A percentile compares a stretch with the other conserved stretches of the same genome.
These are phyloP conservation scores for Coregonus ussuriensis DNA, from an alignment of 2,797 vertebrate genomes.

Conservation along the genomic window DNA sequence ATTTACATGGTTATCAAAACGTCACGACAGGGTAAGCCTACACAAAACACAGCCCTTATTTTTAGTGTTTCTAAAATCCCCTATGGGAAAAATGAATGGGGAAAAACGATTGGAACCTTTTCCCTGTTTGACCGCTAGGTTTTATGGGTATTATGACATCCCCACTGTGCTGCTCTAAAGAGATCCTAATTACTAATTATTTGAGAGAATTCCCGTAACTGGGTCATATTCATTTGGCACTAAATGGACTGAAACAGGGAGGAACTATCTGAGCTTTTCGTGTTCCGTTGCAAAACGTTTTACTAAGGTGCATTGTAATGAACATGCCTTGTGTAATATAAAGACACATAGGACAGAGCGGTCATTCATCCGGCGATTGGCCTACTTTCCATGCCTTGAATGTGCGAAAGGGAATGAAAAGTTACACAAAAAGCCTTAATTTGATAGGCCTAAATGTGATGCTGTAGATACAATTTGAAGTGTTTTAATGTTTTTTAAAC, in stretches of 20 bases:
- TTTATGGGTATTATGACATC: no score
- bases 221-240: background rate
- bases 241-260: background rate
- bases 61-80: no score
- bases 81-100: no score
- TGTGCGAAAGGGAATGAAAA: slow-evolving; percentile 40
- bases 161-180: no score
- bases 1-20: no score
- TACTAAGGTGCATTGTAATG: background rate
- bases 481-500: no score
- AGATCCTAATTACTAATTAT: no score
- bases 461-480: no score
- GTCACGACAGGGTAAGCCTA: no score
- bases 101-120: no score
- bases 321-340: slow-evolving; percentile 41
- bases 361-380: slow-evolving; percentile 27
- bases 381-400: slow-evolving; percentile 46
- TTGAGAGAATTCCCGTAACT: background rate
- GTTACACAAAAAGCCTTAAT: slow-evolving; percentile 50
- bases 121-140: no score
- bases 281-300: background rate
- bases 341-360: slow-evolving; percentile 48
- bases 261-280: background rate
- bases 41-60: no score
- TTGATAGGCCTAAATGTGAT: slow-evolving; percentile 19